Conservation (phyloP, 2,888 invertebrate genomes). For the Stenotaenia linearis region DNA sequence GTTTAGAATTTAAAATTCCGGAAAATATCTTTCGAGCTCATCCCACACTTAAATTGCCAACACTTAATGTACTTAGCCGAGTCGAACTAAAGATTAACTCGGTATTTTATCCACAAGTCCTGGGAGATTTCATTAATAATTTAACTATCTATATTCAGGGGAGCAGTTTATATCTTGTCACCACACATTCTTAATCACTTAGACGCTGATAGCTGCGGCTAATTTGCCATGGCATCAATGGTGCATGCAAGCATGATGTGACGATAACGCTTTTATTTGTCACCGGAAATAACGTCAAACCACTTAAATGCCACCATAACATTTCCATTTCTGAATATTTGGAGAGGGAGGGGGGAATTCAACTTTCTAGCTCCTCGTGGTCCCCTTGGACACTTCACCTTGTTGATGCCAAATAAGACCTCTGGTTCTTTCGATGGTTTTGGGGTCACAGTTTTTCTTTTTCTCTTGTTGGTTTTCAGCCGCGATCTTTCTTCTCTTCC, state of each 20-base stretch:
- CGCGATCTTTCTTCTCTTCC: no score
- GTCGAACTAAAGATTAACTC: background rate
- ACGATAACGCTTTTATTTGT: no score
- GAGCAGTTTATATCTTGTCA: conserved; percentile 5
- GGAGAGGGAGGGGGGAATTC: no score
- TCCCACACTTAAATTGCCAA: background rate
- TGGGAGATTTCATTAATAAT: conserved; percentile 4
- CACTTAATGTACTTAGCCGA: background rate
- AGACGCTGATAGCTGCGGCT: background rate
- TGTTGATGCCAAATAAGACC: no score
- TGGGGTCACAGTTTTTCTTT: no score
- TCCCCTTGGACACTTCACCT: no score
- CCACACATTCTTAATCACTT: conserved; percentile 9
- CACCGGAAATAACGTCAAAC: background rate
- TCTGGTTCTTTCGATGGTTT: no score
- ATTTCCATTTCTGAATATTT: background rate
- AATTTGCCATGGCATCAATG: conserved; percentile 4
- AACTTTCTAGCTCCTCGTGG: no score
- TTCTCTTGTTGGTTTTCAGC: no score
- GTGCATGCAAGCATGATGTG: background rate
- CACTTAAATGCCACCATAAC: background rate
- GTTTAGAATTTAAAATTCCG: background rate
- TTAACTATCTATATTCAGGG: background rate
- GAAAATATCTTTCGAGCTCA: background rate
- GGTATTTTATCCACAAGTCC: background rate